These are phyloP conservation scores for Anolis apletophallus DNA, from an alignment of 2,797 vertebrate genomes.

Conservation along the genomic window DNA sequence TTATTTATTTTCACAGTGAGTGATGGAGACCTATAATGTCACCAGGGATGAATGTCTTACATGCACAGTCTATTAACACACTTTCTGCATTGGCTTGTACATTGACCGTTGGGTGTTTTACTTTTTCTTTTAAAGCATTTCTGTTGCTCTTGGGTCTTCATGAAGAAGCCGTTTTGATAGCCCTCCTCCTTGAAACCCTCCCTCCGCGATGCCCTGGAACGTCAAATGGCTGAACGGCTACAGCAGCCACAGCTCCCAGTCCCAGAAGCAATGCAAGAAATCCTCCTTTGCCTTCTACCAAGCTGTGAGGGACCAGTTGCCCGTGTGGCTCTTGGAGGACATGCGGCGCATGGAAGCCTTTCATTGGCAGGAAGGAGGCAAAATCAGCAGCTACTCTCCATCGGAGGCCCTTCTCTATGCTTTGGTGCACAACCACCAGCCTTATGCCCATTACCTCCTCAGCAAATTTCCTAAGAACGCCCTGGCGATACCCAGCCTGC, in stretches of 20 bases:
- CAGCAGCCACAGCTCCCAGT: conserved; percentile 78
- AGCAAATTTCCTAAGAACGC: conserved; percentile 81
- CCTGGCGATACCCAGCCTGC: conserved; percentile 82
- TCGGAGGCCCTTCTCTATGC: conserved; percentile 93
- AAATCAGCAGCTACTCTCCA: conserved; percentile 85
- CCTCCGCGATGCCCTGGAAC: conserved; percentile 87
- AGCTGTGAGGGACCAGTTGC: conserved; percentile 88
- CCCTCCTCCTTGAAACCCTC: conserved; percentile 22
- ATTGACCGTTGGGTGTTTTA: neutral
- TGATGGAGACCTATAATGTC: no score
- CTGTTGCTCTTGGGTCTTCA: conserved; percentile 43
- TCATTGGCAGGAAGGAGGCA: conserved; percentile 92
- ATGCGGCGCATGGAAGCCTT: conserved; percentile 92
- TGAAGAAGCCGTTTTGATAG: conserved; percentile 35
- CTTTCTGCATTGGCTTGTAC: neutral
- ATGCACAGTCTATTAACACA: neutral
- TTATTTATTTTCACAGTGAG: neutral
- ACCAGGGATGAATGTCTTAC: neutral
- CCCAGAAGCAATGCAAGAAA: conserved; percentile 89
- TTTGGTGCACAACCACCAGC: conserved; percentile 92
- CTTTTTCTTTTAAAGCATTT: conserved; percentile 1
- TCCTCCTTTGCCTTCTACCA: conserved; percentile 93
- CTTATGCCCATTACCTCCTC: conserved; percentile 90
- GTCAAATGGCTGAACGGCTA: conserved; percentile 72
- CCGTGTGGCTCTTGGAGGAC: conserved; percentile 93